Base-by-base conservation (phyloP, 2,888 invertebrate genomes). In the Mongoloraphidia duomilia region DNA sequence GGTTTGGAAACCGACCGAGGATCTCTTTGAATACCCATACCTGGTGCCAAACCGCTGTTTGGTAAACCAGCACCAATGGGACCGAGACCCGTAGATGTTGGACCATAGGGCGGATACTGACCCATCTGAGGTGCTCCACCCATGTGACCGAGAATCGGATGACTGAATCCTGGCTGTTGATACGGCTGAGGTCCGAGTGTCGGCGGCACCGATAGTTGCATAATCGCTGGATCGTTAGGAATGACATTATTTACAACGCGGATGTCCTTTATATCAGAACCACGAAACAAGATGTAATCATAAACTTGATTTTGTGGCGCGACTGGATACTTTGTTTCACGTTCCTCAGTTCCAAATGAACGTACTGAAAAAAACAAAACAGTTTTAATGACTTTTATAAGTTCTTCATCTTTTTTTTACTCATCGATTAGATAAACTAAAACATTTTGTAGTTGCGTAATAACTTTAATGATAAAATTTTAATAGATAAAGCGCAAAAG, bases 241-340 rank as follows among this genome's bases (percentile, higher is more conserved):
- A 90, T 74, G 47, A 86, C 81, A 55, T 83, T 80, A 70, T 88
- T 91, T 52, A 97, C 86, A 46, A 98, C 94, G 67, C 94, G 81
- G 63, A 99, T 91, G 68, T 98, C 97, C 73, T 98, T 98, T 64
- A 99, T 98, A 69, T 99, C 98, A 56, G 91, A 85, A 43, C 97
- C 97, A 58, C 96, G 81, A 72, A 98, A 98, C 59, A 98, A 79
- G 63, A 98, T 98, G 71, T 95, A 98, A 66, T 98, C 97, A 69
- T 96, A 98, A 49, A 97, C 87, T 70, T 98, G 96, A 71, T 91
- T 93, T 68, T 96, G 88, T 14, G 95, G 91, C 47, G 95, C 90
- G 49, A 98, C 94, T 53, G 93, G 93, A 65, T 86, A 89, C 64
- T 91, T 89, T 6, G 95, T 90, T 61, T 94, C 93, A 44, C 98